A percentile compares a stretch with the other conserved stretches of the same genome.
phyloP scores from a whole-genome alignment of 2,888 invertebrate species.

The Drosophila fungiperda region DNA sequence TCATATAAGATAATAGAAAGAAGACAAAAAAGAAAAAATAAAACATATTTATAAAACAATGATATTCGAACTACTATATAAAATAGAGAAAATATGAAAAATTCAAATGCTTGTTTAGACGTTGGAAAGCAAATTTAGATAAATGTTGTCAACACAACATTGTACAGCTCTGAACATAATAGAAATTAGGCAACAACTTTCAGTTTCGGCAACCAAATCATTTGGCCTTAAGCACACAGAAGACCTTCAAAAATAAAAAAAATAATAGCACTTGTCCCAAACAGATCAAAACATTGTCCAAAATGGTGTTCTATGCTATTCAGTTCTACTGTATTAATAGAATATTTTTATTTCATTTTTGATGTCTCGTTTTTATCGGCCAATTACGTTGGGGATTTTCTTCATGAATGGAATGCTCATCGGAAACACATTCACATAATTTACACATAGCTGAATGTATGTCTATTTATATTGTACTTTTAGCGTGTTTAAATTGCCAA shows the following conservation, averaged over 20 bases:
- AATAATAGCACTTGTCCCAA: constrained; percentile 56
- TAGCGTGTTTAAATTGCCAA: constrained; percentile 39
- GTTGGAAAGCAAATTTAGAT: constrained; percentile 18
- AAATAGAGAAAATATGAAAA: constrained; percentile 27
- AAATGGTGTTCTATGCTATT: constrained; percentile 50
- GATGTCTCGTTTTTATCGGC: constrained; percentile 38
- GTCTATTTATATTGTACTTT: constrained; percentile 41
- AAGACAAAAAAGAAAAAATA: background rate
- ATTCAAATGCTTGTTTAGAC: constrained; percentile 42
- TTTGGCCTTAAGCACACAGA: constrained; percentile 40
- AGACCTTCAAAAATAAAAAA: constrained; percentile 30
- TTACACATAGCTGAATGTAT: constrained; percentile 12
- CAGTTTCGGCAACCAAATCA: constrained; percentile 20
- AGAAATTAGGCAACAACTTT: constrained; percentile 19
- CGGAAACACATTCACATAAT: constrained; percentile 13
- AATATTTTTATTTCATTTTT: constrained; percentile 62
- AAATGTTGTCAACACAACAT: constrained; percentile 46
- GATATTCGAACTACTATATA: constrained; percentile 52
- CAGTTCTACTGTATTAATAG: constrained; percentile 24
- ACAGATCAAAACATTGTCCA: constrained; percentile 70
- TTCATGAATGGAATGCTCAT: constrained; percentile 73
- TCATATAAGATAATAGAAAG: constrained; percentile 24
- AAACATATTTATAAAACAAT: constrained; percentile 61
- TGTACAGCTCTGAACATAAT: constrained; percentile 25
- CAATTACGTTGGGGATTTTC: constrained; percentile 55